Base-by-base conservation (phyloP, 1,140 invertebrate genomes). In the Monomorium pharaonis region DNA sequence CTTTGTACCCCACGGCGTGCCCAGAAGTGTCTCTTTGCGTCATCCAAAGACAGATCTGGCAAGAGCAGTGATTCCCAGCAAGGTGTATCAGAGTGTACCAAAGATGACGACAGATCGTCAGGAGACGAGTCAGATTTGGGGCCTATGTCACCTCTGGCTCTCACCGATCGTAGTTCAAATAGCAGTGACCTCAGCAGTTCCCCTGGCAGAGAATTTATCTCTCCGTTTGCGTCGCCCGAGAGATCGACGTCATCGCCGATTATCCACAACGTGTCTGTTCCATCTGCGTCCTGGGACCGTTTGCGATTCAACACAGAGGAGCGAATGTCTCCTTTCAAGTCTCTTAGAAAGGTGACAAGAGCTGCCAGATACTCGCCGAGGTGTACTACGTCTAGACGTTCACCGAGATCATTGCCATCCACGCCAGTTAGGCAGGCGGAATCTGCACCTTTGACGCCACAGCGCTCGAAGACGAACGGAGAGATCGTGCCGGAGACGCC, bases 111-210 rank as follows among this genome's bases (percentile, higher is more conserved):
- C 7, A 77, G 75, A n/a, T 58, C 33, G 9, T 93, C 94, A 0
- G 94, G 89, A 37, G 90, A 92, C 0, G 94, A 95, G 0, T 94
- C 94, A 0, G 94, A 94, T 54, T 84, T 94, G 14, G 91, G 92
- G 1, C 93, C 92, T 1, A 93, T 95, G 92, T 94, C 94, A 4
- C 93, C 94, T 6, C 49, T 94, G 7, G 85, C 86, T 14, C 21
- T 89, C 3, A 93, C 92, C 0, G 93, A 94, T 56, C 78, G 67
- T 12, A 92, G 86, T 63, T 56, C 86, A 21, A 87, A 83, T 24
- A 86, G 74, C 24, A 76, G 67, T n/a, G 77, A 80, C 7, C 24
- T 62, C 3, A 92, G 90, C 2, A 92, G 91, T 85, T 93, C 93
- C 6, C 89, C 93, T 47, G 92, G 87, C 9, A 84, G 89, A 60